A percentile compares a stretch with the other conserved stretches of the same genome.
These are phyloP conservation scores for Callipepla californica DNA, from an alignment of 2,113 vertebrate species.

Conservation along the genomic window DNA sequence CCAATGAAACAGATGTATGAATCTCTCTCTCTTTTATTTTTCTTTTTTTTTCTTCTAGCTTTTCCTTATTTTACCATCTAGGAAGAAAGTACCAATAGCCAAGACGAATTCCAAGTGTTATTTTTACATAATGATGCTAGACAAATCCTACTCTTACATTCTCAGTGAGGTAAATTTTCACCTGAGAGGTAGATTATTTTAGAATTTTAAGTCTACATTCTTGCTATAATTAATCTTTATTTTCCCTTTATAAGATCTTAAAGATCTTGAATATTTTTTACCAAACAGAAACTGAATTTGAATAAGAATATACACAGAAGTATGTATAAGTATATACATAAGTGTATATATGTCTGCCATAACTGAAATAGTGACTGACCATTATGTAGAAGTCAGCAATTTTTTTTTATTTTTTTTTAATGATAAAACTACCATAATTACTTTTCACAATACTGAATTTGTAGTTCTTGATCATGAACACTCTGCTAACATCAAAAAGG, in stretches of 20 bases:
- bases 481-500: not conserved
- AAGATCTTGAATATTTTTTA: not conserved
- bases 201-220: not conserved
- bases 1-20: not conserved
- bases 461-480: not conserved
- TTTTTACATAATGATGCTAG: not conserved
- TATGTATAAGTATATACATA: no score
- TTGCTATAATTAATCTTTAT: not conserved
- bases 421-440: not conserved
- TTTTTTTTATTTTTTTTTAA: not conserved
- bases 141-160: not conserved
- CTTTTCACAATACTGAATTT: not conserved
- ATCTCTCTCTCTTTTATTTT: not conserved
- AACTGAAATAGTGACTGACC: not conserved
- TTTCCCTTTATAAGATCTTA: not conserved
- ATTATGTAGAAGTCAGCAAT: not conserved
- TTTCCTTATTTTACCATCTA: not conserved
- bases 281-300: not conserved
- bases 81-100: not conserved
- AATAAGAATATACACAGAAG: not conserved
- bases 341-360: not conserved
- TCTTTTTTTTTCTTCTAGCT: not conserved
- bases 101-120: not conserved
- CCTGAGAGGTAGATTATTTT: not conserved
- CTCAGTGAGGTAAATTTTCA: not conserved